A percentile compares a stretch with the other conserved stretches of the same genome.
Conservation (phyloP, 2,888 invertebrate species). For the Adineta ricciae region DNA sequence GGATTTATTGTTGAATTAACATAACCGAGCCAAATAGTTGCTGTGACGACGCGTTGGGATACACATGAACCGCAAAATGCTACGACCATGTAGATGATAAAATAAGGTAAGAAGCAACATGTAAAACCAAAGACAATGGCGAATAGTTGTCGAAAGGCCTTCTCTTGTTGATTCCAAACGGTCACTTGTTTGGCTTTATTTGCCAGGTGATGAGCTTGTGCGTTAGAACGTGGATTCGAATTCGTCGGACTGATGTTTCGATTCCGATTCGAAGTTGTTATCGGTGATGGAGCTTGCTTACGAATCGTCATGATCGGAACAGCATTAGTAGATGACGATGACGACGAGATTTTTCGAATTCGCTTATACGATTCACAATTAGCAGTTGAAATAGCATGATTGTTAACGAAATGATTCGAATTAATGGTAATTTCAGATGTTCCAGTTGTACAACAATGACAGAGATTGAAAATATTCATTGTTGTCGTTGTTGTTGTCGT, state of each 20-base stretch:
- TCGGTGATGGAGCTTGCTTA: background rate
- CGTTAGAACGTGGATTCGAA: background rate
- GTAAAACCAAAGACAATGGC: slow-evolving; percentile 58
- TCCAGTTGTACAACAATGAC: background rate
- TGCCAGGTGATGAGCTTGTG: background rate
- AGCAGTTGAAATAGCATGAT: background rate
- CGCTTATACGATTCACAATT: background rate
- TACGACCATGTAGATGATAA: slow-evolving; percentile 55
- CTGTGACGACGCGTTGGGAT: slow-evolving; percentile 47
- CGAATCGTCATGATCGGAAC: background rate
- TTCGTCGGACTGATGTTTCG: background rate
- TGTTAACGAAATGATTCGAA: background rate
- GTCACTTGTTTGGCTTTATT: background rate
- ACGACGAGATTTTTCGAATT: background rate
- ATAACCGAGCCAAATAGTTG: slow-evolving; percentile 54
- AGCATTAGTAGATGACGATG: background rate
- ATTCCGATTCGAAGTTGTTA: background rate
- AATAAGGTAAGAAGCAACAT: slow-evolving; percentile 57
- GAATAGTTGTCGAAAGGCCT: slow-evolving; percentile 56
- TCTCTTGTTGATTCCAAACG: slow-evolving; percentile 36
- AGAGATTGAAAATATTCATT: background rate
- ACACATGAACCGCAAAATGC: slow-evolving; percentile 53
- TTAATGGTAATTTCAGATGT: background rate
- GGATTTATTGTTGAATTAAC: slow-evolving; percentile 54
- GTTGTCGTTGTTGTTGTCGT: background rate